A percentile compares a stretch with the other conserved stretches of the same genome.
These are phyloP conservation scores for Characodon lateralis DNA, from an alignment of 2,797 vertebrate species.

Conservation along the genomic window DNA sequence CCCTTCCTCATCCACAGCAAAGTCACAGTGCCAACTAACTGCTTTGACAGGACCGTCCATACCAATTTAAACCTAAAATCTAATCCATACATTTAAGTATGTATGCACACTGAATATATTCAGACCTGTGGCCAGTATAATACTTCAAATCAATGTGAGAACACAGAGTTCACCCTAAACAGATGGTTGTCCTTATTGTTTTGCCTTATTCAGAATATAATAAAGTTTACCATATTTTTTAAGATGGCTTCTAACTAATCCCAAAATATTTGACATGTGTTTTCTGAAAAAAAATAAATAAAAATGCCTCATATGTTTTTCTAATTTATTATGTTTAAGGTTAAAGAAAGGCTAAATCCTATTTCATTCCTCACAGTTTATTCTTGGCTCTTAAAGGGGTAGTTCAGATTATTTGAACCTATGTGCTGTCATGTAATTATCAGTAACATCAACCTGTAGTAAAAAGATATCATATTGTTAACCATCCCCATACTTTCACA, in stretches of 20 bases:
- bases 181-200: neutral
- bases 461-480: neutral
- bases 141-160: neutral
- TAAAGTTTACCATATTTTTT: neutral
- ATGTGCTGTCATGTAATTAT: neutral
- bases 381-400: neutral
- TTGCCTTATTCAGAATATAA: neutral
- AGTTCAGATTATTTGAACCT: neutral
- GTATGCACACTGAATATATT: neutral
- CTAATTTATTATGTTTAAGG: neutral
- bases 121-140: neutral
- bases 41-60: conserved; percentile 34
- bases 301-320: neutral
- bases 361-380: neutral
- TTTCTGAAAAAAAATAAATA: neutral
- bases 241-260: neutral
- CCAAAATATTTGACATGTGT: neutral
- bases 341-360: neutral
- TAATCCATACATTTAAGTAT: conserved; percentile 1
- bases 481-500: neutral
- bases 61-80: conserved; percentile 29
- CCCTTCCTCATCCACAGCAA: conserved; percentile 68
- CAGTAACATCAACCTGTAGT: neutral
- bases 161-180: neutral
- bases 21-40: conserved; percentile 46